Evolutionary conservation across 1,140 invertebrate species (phyloP).

Genomic region (Drosophila ananassae): DNA sequence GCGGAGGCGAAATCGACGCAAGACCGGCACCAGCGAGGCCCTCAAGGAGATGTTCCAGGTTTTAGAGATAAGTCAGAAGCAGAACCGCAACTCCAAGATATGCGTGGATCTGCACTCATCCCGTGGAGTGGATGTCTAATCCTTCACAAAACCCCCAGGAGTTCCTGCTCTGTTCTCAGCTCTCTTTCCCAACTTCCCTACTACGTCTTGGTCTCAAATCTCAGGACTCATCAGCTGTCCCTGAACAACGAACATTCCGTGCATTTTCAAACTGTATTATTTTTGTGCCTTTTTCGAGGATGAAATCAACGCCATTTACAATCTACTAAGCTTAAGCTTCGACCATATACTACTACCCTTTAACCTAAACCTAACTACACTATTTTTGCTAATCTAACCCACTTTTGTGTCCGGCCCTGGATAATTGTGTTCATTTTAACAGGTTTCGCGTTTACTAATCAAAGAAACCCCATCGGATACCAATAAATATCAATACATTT

Average conservation of each 20-base stretch:
- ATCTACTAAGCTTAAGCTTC: constrained; percentile 36
- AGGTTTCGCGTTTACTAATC: constrained; percentile 39
- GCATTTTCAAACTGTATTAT: constrained; percentile 63
- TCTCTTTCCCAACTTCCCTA: constrained; percentile 17
- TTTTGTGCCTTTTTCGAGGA: constrained; percentile 49
- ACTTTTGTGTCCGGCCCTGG: constrained; percentile 12
- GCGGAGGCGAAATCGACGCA: constrained; percentile 70
- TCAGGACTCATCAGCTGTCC: constrained; percentile 50
- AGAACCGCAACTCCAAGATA: constrained; percentile 81
- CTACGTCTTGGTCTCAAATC: constrained; percentile 63
- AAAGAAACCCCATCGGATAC: constrained; percentile 41
- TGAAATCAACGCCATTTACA: constrained; percentile 41
- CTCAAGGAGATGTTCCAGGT: constrained; percentile 83
- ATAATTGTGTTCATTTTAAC: constrained; percentile 62
- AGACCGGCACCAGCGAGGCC: constrained; percentile 75
- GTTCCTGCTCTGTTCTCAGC: constrained; percentile 10
- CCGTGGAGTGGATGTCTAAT: constrained; percentile 30
- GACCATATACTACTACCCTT: constrained; percentile 8
- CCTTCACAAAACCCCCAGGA: neutral
- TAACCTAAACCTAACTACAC: neutral
- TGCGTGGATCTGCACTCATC: constrained; percentile 72
- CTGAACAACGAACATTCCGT: constrained; percentile 71
- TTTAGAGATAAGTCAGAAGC: constrained; percentile 81
- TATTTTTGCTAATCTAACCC: constrained; percentile 16
- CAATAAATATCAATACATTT: constrained; percentile 46